Conservation (phyloP, 2,113 vertebrate species). For the Copsychus sechellarum region DNA sequence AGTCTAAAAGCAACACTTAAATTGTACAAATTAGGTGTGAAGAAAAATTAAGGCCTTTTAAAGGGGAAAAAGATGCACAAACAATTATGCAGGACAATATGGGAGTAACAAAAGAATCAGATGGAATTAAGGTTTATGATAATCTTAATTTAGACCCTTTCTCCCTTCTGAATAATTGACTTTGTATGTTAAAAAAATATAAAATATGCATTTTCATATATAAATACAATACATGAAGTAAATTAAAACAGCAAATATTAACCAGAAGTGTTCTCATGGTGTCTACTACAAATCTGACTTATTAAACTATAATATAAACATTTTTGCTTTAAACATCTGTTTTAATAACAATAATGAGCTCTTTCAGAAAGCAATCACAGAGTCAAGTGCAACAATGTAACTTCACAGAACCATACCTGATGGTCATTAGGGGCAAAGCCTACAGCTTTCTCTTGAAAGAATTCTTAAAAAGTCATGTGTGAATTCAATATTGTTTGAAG, state of each 20-base stretch:
- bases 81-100: background rate
- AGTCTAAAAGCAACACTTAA: background rate
- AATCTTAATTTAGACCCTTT: background rate
- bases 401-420: background rate
- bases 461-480: background rate
- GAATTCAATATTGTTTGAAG: background rate
- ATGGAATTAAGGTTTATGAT: background rate
- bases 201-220: background rate
- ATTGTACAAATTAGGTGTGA: background rate
- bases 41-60: background rate
- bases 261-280: background rate
- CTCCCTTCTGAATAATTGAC: background rate
- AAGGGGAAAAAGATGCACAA: background rate
- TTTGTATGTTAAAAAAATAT: background rate
- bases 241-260: background rate
- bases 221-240: background rate
- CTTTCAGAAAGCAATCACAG: background rate
- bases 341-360: background rate
- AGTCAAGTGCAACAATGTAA: background rate
- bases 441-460: background rate
- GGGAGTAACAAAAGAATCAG: background rate
- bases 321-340: background rate
- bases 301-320: background rate
- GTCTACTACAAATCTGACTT: background rate
- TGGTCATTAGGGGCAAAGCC: background rate